Evolutionary conservation across 37 sponge, comb jelly and placozoan genomes (phyloP).

Genomic region (Trichoplax adhaerens): DNA sequence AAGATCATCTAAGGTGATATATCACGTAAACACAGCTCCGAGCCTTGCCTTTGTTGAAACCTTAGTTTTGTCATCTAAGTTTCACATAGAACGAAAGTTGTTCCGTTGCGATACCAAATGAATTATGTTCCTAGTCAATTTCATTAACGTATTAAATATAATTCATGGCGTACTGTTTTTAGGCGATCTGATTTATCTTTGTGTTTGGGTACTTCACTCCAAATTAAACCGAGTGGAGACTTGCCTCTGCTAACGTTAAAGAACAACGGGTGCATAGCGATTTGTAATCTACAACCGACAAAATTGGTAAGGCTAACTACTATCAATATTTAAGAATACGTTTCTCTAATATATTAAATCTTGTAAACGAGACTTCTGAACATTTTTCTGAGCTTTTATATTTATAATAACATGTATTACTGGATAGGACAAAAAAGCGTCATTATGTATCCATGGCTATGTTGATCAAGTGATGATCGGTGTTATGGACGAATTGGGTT

Average conservation of each 20-base stretch:
- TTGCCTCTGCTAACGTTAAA: slow-evolving; percentile 50
- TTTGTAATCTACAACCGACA: slow-evolving; percentile 71
- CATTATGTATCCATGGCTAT: slow-evolving; percentile 59
- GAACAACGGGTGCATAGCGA: slow-evolving; percentile 44
- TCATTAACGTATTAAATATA: neutral
- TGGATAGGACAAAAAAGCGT: slow-evolving; percentile 62
- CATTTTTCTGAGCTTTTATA: neutral
- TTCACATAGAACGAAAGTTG: neutral
- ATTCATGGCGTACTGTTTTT: neutral
- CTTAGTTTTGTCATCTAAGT: neutral
- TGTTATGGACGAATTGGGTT: slow-evolving; percentile 31
- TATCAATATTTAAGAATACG: neutral
- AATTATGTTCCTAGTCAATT: neutral
- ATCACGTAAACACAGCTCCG: neutral
- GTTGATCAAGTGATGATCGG: slow-evolving; percentile 71
- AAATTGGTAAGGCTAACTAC: slow-evolving; percentile 43
- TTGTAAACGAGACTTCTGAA: neutral
- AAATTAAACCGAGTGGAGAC: slow-evolving; percentile 71
- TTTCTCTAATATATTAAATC: neutral
- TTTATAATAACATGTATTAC: neutral
- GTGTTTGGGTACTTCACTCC: slow-evolving; percentile 81
- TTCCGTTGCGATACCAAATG: neutral
- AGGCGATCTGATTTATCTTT: slow-evolving; percentile 71
- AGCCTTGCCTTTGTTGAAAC: neutral
- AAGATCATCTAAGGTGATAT: slow-evolving; percentile 48